phyloP scores from a whole-genome alignment of 2,113 vertebrate genomes.

The Ptyas mucosa region DNA sequence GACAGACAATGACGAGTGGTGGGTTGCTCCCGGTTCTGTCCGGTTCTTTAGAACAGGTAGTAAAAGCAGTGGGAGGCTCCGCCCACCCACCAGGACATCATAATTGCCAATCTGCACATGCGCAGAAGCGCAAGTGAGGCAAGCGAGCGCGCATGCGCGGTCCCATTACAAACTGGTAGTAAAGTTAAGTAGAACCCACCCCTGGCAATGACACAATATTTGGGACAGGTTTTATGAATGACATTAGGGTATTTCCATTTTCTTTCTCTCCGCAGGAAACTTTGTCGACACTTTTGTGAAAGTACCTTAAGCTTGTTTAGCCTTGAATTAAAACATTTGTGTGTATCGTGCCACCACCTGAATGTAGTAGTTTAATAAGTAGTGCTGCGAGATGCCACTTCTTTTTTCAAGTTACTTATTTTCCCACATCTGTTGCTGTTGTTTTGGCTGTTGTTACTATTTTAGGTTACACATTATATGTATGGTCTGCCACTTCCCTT shows the following conservation, averaged over 20 bases:
- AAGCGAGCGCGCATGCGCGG: too few relatives aligned
- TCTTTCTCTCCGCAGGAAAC: not conserved
- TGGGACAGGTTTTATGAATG: not conserved
- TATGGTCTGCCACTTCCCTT: not conserved
- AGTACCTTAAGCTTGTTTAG: not conserved
- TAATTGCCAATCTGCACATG: too few relatives aligned
- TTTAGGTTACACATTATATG: not conserved
- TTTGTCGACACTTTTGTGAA: not conserved
- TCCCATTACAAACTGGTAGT: too few relatives aligned
- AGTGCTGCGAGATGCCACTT: not conserved
- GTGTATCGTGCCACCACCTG: not conserved
- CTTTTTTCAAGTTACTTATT: not conserved
- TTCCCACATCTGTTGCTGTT: not conserved
- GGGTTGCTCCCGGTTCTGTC: too few relatives aligned
- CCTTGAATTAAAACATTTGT: not conserved
- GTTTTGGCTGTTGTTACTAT: not conserved
- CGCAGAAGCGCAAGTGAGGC: too few relatives aligned
- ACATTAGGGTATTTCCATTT: not conserved
- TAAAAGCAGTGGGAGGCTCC: too few relatives aligned
- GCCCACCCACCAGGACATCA: too few relatives aligned
- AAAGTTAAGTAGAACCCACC: too few relatives aligned
- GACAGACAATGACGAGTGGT: not conserved
- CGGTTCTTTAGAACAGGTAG: too few relatives aligned
- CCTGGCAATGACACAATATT: not conserved
- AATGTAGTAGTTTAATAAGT: not conserved